Conservation (phyloP, 1,140 invertebrate species). For the Hylyphantes graminicola region DNA sequence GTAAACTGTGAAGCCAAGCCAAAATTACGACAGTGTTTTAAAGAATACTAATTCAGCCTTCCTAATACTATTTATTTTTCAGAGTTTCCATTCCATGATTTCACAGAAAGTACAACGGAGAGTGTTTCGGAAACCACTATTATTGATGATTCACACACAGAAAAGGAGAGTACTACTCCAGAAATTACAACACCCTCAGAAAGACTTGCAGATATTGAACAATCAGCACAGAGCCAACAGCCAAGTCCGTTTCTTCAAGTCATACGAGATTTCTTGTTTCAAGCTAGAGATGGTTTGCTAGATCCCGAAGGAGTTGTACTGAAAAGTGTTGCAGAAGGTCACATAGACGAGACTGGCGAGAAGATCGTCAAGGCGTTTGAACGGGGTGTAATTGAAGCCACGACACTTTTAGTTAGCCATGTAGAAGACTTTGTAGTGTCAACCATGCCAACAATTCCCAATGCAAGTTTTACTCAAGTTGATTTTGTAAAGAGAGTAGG, state of each 20-base stretch:
- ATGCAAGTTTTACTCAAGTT: no score
- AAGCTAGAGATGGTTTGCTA: slow-evolving; percentile 16
- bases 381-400: slow-evolving; percentile 34
- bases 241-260: slow-evolving; percentile 22
- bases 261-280: slow-evolving; percentile 21
- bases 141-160: background rate
- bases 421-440: background rate
- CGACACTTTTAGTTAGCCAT: slow-evolving; percentile 34
- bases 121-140: background rate
- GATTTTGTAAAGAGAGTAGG: slow-evolving; percentile 1
- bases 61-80: background rate
- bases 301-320: background rate
- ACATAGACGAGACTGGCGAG: slow-evolving; percentile 10
- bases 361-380: slow-evolving; percentile 26
- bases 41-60: no score
- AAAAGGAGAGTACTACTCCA: background rate
- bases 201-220: background rate
- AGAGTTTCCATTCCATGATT: background rate
- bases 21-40: no score
- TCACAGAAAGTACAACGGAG: background rate
- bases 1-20: no score
- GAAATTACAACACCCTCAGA: background rate
- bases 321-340: background rate
- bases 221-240: background rate
- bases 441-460: slow-evolving; percentile 1